Conservation (phyloP, 2,113 vertebrate genomes). For the Malurus alboscapulatus region DNA sequence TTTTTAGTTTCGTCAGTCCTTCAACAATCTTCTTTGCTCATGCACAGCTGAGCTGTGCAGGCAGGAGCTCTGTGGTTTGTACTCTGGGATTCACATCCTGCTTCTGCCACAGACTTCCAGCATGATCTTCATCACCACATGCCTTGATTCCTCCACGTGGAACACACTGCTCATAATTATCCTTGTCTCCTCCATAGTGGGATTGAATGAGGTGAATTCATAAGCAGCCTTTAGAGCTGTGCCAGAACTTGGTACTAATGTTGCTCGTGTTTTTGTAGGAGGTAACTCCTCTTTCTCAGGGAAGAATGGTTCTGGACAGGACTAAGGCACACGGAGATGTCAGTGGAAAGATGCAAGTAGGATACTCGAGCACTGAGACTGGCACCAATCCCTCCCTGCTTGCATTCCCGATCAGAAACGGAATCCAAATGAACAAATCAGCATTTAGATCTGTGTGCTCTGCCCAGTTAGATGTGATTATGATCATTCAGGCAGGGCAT, state of each 20-base stretch:
- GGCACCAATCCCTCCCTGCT: neutral
- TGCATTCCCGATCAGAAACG: neutral
- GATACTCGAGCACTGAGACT: neutral
- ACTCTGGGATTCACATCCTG: neutral
- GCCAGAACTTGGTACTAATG: neutral
- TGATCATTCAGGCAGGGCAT: neutral
- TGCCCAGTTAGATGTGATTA: neutral
- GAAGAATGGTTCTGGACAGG: neutral
- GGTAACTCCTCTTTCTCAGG: neutral
- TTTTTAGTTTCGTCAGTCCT: neutral
- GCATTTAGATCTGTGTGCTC: neutral
- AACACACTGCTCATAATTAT: neutral
- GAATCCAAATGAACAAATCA: neutral
- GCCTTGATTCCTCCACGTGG: neutral
- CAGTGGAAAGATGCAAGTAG: neutral
- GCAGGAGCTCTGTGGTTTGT: neutral
- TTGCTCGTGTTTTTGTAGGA: neutral
- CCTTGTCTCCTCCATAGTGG: neutral
- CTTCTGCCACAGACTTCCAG: neutral
- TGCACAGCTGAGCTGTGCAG: neutral
- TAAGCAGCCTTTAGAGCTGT: neutral
- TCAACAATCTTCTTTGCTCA: neutral
- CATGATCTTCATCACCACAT: neutral
- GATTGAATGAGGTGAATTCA: neutral
- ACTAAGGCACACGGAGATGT: neutral